phyloP scores from a whole-genome alignment of 2,888 invertebrate species.

The Lordiphosa fenestrarum region DNA sequence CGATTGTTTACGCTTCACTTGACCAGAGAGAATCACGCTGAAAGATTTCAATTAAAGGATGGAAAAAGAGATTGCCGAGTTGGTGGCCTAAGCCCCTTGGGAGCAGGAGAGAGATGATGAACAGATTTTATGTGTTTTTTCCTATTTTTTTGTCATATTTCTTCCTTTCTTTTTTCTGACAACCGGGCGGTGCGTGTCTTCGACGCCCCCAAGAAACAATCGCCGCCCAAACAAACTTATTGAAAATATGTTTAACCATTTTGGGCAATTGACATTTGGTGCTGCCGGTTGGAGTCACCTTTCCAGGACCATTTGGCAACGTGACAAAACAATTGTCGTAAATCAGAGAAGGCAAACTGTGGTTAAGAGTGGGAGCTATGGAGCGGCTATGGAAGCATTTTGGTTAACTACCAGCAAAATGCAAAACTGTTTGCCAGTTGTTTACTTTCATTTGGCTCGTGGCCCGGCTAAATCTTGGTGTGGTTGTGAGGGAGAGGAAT shows the following conservation, averaged over 20 bases:
- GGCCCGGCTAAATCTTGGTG: slow-evolving; percentile 29
- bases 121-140: not conserved
- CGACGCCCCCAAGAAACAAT: slow-evolving; percentile 2
- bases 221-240: slow-evolving; percentile 64
- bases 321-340: slow-evolving; percentile 75
- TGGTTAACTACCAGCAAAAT: slow-evolving; percentile 49
- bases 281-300: slow-evolving; percentile 34
- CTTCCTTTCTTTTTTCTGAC: slow-evolving; percentile 33
- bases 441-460: slow-evolving; percentile 72
- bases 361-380: slow-evolving; percentile 12
- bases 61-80: slow-evolving; percentile 20
- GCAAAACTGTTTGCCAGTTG: slow-evolving; percentile 25
- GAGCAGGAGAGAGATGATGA: slow-evolving; percentile 2
- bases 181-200: slow-evolving; percentile 2
- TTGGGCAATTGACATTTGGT: slow-evolving; percentile 70
- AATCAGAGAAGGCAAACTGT: slow-evolving; percentile 50
- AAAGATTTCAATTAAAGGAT: slow-evolving; percentile 11
- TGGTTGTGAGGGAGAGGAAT: too few relatives aligned
- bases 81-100: slow-evolving; percentile 16
- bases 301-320: slow-evolving; percentile 49
- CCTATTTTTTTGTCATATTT: not conserved
- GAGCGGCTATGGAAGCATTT: slow-evolving; percentile 40
- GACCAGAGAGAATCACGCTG: slow-evolving; percentile 32
- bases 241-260: slow-evolving; percentile 73
- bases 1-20: slow-evolving; percentile 50